A percentile compares a stretch with the other conserved stretches of the same genome.
Evolutionary conservation across 2,797 vertebrate species (phyloP).

Genomic region (Pachyuromys duprasi): DNA sequence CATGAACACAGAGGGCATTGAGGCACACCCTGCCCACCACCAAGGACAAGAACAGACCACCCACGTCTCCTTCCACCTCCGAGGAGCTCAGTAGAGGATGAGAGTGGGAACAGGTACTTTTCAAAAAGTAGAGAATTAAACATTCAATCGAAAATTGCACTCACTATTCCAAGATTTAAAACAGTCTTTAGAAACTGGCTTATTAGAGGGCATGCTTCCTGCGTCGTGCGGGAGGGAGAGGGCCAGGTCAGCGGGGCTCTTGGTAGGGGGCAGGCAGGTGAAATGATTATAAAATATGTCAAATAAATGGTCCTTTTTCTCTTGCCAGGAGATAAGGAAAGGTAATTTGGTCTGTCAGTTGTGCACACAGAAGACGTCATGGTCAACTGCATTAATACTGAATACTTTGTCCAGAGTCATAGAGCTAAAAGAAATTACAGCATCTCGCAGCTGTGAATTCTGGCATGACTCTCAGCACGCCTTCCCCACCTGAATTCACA

Average conservation of each 20-base stretch:
- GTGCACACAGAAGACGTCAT: constrained; percentile 77
- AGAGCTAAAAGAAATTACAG: constrained; percentile 80
- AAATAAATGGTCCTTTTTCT: constrained; percentile 81
- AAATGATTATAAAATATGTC: constrained; percentile 83
- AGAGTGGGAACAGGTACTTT: constrained; percentile 50
- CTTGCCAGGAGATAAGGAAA: constrained; percentile 80
- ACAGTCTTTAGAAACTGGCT: constrained; percentile 71
- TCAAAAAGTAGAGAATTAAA: constrained; percentile 74
- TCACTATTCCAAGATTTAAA: constrained; percentile 73
- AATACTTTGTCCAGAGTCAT: constrained; percentile 79
- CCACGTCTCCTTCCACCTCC: not conserved
- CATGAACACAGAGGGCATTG: not conserved
- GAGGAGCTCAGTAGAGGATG: constrained; percentile 28
- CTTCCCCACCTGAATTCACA: constrained; percentile 74
- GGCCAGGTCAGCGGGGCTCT: constrained; percentile 60
- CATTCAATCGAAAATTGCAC: constrained; percentile 66
- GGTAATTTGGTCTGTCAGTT: constrained; percentile 83
- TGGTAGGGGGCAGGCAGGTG: constrained; percentile 77
- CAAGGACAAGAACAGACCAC: not conserved
- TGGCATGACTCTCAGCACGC: constrained; percentile 67
- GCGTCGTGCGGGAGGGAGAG: not conserved
- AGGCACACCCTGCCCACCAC: not conserved
- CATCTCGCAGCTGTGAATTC: constrained; percentile 74
- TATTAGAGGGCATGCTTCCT: constrained; percentile 66
- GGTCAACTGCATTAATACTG: constrained; percentile 83